Evolutionary conservation across 2,797 vertebrate genomes (phyloP), one percentile per base, ranked within the genome.

Genomic region (Epinephelus coioides): DNA sequence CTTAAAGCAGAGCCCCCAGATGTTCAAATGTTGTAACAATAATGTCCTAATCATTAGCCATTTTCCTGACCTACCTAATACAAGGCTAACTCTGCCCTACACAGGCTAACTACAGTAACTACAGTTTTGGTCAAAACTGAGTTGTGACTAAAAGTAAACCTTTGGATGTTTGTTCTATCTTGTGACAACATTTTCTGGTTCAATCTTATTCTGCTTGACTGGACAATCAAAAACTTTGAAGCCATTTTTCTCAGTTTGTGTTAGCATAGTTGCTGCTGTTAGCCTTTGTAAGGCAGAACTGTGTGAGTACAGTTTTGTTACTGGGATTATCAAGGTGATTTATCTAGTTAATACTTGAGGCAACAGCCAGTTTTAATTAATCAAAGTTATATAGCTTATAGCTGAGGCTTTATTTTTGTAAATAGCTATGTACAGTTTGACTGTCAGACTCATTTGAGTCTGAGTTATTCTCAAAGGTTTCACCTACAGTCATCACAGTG

Each of bases 391-490:
- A 40, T 1, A 23, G 14, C 21, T n/a, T 38, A 25, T 67, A 21
- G 13, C 19, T 61, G 46, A n/a, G 2, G 19, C 49, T 61, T 47
- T 49, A n/a, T 13, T 18, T 57, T 23, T 38, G 23, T 57, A 25
- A 17, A 51, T 15, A 34, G 23, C 14, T 14, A 49, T 49, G 40
- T 23, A 21, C 38, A 40, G 5, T 50, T 47, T 59, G 15, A 57
- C 57, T 51, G 34, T 55, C 44, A 23, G 23, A 63, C 19, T 17
- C 3, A 43, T 61, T 43, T 56, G 4, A 55, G 27, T 50, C n/a
- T 17, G 44, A 50, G 46, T 73, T 60, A 17, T 40, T 59, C 44
- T 63, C 23, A 54, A 18, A 66, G 34, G 49, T 61, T 67, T 40
- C 10, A 43, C 6, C 30, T 50, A 47, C 40, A 11, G 40, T 43